A percentile compares a stretch with the other conserved stretches of the same genome.
Conservation (phyloP, 2,113 vertebrate genomes). For the Canis aureus region DNA sequence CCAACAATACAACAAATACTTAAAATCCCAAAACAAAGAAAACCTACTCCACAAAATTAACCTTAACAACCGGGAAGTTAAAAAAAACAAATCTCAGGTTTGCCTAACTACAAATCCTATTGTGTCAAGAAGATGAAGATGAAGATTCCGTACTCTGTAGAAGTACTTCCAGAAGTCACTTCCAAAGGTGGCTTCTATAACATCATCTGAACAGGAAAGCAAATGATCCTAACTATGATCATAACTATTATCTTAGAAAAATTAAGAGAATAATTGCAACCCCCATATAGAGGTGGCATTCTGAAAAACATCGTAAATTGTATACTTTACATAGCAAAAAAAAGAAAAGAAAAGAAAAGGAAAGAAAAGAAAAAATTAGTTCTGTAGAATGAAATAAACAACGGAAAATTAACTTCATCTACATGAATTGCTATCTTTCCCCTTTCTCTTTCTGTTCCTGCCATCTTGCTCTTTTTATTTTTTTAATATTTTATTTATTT, state of each 20-base stretch:
- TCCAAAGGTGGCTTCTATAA: neutral
- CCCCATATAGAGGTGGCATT: neutral
- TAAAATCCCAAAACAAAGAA: neutral
- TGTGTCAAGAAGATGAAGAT: neutral
- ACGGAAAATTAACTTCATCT: neutral
- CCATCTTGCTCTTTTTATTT: neutral
- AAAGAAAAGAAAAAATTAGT: neutral
- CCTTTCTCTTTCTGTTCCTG: neutral
- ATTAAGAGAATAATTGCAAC: neutral
- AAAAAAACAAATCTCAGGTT: neutral
- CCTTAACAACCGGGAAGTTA: neutral
- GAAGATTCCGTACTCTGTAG: neutral
- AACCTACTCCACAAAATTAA: neutral
- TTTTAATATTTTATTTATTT: neutral
- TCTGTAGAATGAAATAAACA: neutral
- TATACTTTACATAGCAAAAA: neutral
- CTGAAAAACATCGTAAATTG: neutral
- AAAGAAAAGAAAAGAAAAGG: neutral
- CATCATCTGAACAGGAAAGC: neutral
- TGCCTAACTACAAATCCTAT: neutral
- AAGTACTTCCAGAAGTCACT: neutral
- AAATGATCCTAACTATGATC: neutral
- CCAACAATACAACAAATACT: neutral
- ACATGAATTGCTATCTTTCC: neutral
- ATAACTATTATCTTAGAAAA: neutral